Percentiles rank a stretch among this genome's conserved stretches.
Conservation (phyloP, 2,888 invertebrate genomes). For the Meiosimyza decipiens region DNA sequence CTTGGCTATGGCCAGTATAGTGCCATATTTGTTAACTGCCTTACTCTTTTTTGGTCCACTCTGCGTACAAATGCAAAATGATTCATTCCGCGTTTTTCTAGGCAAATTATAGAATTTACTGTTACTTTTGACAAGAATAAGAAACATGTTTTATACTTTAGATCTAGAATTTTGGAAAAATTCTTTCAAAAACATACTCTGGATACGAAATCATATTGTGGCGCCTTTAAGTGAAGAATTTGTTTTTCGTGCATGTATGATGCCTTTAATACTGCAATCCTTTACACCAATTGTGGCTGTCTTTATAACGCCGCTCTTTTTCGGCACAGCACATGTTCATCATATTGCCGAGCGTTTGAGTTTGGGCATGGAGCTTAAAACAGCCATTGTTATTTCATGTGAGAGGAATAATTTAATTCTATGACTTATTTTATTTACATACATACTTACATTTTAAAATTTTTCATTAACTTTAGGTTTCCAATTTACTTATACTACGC, state of each 20-base stretch:
- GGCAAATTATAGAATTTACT: conserved; percentile 67
- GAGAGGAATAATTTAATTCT: conserved; percentile 57
- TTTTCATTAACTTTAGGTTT: conserved; percentile 71
- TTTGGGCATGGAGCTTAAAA: conserved; percentile 76
- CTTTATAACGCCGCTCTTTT: conserved; percentile 88
- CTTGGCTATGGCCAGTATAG: conserved; percentile 75
- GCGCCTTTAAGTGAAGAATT: conserved; percentile 96
- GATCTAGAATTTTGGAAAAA: conserved; percentile 80
- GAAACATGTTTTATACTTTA: conserved; percentile 56
- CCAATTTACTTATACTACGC: conserved; percentile 89
- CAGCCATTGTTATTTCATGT: conserved; percentile 80
- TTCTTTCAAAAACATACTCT: conserved; percentile 79
- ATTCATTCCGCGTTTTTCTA: conserved; percentile 75
- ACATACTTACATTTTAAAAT: conserved; percentile 19
- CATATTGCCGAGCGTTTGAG: conserved; percentile 85
- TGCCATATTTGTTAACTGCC: conserved; percentile 83
- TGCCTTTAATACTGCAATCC: conserved; percentile 88
- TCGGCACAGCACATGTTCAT: conserved; percentile 94
- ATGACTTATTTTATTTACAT: neutral
- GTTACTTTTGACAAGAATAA: neutral
- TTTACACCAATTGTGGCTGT: conserved; percentile 80
- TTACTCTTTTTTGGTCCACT: conserved; percentile 87
- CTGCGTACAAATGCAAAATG: conserved; percentile 77
- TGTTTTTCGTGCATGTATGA: conserved; percentile 94
- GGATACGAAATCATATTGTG: conserved; percentile 89